phyloP scores from a whole-genome alignment of 2,797 vertebrate species.

The Orestias chungarensis region DNA sequence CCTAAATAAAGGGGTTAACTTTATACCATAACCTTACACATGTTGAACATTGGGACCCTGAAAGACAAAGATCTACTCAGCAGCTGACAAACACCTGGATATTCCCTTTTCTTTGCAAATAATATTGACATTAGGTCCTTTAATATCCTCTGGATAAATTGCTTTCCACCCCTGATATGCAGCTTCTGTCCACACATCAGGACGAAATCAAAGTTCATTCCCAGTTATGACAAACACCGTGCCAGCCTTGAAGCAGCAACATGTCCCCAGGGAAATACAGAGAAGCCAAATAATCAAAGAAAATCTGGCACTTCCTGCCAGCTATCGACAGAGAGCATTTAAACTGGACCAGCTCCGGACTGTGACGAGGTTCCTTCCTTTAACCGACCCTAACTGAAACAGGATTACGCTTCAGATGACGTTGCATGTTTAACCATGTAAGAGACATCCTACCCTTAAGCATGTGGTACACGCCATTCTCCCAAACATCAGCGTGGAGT shows the following conservation, averaged over 20 bases:
- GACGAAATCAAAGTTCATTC: constrained; percentile 71
- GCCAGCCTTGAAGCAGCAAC: constrained; percentile 59
- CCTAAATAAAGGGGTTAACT: constrained; percentile 5
- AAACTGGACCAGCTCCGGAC: constrained; percentile 22
- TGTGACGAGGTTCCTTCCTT: constrained; percentile 45
- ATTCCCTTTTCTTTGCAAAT: constrained; percentile 61
- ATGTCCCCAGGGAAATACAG: constrained; percentile 70
- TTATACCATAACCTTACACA: constrained; percentile 5
- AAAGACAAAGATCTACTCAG: constrained; percentile 8
- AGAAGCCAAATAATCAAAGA: constrained; percentile 77
- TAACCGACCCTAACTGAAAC: constrained; percentile 37
- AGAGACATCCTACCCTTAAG: constrained; percentile 61
- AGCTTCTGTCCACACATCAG: constrained; percentile 68
- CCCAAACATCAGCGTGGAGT: constrained; percentile 14
- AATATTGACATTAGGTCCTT: constrained; percentile 74
- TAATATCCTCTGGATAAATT: constrained; percentile 76
- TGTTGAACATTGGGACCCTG: constrained; percentile 3
- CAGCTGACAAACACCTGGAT: constrained; percentile 41
- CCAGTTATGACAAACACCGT: constrained; percentile 49
- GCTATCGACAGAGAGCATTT: constrained; percentile 56
- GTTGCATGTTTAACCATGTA: constrained; percentile 11
- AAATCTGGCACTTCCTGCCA: constrained; percentile 66
- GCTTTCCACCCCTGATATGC: constrained; percentile 58
- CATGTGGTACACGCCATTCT: constrained; percentile 37
- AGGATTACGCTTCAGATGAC: constrained; percentile 22